These are phyloP conservation scores for Pristionchus maxplancki DNA, from an alignment of 2,888 invertebrate species.

Conservation along the genomic window DNA sequence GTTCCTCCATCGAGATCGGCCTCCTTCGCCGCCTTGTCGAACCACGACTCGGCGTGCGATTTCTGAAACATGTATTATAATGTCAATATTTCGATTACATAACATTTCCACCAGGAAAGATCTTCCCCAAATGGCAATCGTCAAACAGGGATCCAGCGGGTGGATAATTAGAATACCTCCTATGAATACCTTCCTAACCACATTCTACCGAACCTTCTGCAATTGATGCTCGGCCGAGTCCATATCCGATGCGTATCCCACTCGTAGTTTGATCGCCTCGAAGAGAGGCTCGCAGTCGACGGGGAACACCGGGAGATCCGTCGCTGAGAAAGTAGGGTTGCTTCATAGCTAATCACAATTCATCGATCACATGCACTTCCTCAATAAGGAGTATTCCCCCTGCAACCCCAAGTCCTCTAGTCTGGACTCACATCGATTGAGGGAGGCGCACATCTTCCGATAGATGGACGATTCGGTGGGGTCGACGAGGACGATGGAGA, in stretches of 20 bases:
- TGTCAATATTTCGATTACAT: background rate
- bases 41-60: constrained; percentile 85
- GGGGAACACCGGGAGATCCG: constrained; percentile 90
- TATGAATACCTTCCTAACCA: background rate
- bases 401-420: background rate
- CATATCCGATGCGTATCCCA: constrained; percentile 87
- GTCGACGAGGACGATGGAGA: constrained; percentile 92
- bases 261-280: constrained; percentile 80
- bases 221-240: constrained; percentile 86
- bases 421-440: constrained; percentile 87
- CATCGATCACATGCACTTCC: too few relatives aligned
- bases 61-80: background rate
- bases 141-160: background rate
- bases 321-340: constrained; percentile 81
- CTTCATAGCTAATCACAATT: background rate
- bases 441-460: constrained; percentile 87
- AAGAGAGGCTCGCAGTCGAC: constrained; percentile 82
- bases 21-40: constrained; percentile 89
- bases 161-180: background rate
- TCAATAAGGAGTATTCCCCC: background rate
- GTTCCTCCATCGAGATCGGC: constrained; percentile 84
- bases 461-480: constrained; percentile 88
- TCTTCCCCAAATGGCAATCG: background rate
- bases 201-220: constrained; percentile 76
- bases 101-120: too few relatives aligned